A percentile compares a stretch with the other conserved stretches of the same genome.
Conservation (phyloP, 1,140 invertebrate genomes). For the Agrypnia vestita region DNA sequence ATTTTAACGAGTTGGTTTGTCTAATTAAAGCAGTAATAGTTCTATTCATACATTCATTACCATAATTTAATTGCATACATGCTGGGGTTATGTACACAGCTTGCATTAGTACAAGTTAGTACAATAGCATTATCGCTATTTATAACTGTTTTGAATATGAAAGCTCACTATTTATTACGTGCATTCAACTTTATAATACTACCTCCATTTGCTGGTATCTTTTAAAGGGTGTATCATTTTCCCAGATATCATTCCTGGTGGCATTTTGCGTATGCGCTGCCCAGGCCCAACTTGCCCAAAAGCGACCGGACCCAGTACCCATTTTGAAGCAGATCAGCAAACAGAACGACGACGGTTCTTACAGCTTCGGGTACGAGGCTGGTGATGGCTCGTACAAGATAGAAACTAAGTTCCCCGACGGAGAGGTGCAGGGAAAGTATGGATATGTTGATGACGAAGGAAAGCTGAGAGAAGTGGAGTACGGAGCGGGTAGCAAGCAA, state of each 20-base stretch:
- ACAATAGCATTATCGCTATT: no score
- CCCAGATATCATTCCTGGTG: constrained; percentile 47
- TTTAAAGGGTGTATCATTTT: not conserved
- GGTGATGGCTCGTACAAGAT: constrained; percentile 95
- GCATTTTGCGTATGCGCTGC: constrained; percentile 16
- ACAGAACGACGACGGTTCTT: constrained; percentile 89
- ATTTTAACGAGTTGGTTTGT: no score
- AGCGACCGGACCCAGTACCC: constrained; percentile 76
- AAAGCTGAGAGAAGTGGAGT: constrained; percentile 81
- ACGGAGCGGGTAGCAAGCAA: constrained; percentile 82
- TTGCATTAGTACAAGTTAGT: no score
- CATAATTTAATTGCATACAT: no score
- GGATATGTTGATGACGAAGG: constrained; percentile 87
- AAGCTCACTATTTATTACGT: no score
- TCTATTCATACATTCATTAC: no score
- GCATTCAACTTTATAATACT: no score
- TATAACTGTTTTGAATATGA: no score
- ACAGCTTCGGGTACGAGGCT: constrained; percentile 91
- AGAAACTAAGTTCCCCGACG: constrained; percentile 88
- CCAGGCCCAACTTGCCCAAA: constrained; percentile 59
- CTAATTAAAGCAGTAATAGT: no score
- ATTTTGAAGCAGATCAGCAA: constrained; percentile 82
- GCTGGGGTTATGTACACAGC: no score
- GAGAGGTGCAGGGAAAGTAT: constrained; percentile 88
- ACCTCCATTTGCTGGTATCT: no score